phyloP scores from a whole-genome alignment of 2,113 vertebrate genomes.

The Acanthochromis polyacanthus region DNA sequence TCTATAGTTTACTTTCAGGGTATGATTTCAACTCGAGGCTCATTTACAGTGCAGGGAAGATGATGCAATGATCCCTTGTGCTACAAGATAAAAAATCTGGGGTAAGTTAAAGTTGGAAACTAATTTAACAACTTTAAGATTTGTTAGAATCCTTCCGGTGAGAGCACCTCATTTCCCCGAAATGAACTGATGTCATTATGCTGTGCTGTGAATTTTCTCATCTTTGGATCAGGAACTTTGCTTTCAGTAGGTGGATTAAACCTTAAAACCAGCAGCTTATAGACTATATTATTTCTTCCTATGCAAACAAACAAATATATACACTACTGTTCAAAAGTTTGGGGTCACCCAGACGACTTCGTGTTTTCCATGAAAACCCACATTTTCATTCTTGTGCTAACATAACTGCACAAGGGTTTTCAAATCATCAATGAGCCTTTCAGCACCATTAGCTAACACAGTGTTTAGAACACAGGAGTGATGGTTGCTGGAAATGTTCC shows the following conservation, averaged over 20 bases:
- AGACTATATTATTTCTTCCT: no score
- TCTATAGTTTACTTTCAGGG: conserved; percentile 12
- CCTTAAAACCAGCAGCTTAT: background rate
- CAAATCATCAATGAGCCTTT: no score
- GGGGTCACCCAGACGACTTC: no score
- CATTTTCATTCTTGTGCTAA: no score
- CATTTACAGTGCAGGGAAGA: conserved; percentile 24
- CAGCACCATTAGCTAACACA: no score
- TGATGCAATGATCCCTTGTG: conserved; percentile 22
- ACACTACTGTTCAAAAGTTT: no score
- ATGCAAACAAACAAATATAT: no score
- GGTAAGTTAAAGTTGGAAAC: conserved; percentile 7
- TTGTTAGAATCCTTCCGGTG: conserved; percentile 11
- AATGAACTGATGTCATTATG: conserved; percentile 20
- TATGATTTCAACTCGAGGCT: conserved; percentile 15
- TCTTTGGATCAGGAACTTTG: background rate
- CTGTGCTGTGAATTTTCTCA: conserved; percentile 20
- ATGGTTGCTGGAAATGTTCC: no score
- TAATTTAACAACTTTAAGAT: conserved; percentile 23
- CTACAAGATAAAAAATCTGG: conserved; percentile 28
- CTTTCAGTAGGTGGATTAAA: conserved; percentile 19
- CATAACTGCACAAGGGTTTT: no score
- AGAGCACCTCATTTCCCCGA: background rate
- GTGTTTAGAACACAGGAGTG: no score
- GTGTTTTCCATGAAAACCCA: no score